Percentiles rank a stretch among this genome's conserved stretches.
phyloP scores from a whole-genome alignment of 2,888 invertebrate genomes.

The Prostheceraeus crozeri region DNA sequence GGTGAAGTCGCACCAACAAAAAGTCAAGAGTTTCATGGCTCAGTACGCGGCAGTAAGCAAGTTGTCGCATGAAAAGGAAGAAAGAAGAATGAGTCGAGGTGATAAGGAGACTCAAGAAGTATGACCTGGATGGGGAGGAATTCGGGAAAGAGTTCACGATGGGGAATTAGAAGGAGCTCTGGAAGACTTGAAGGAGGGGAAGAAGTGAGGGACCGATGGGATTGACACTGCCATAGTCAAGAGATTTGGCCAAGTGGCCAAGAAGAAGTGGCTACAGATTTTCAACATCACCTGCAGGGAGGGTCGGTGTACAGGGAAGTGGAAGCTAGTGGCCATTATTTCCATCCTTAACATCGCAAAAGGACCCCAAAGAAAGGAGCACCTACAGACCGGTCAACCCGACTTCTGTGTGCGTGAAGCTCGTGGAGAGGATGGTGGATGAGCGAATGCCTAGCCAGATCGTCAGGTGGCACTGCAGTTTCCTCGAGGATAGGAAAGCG shows the following conservation, averaged over 20 bases:
- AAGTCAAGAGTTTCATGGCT: too few relatives aligned
- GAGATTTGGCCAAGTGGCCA: background rate
- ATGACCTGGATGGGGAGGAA: too few relatives aligned
- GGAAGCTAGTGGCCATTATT: background rate
- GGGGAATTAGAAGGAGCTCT: background rate
- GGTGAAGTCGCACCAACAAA: background rate
- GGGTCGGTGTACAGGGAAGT: constrained; percentile 13
- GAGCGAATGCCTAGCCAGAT: background rate
- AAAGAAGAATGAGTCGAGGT: background rate
- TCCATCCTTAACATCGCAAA: background rate
- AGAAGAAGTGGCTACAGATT: constrained; percentile 5
- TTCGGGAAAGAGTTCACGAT: background rate
- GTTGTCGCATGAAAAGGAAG: background rate
- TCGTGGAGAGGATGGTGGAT: constrained; percentile 2
- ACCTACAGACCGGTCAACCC: constrained; percentile 6
- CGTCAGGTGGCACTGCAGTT: constrained; percentile 5
- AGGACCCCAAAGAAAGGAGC: background rate
- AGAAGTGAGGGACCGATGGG: background rate
- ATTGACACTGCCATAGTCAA: background rate
- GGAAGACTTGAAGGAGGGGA: background rate
- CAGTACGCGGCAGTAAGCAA: background rate
- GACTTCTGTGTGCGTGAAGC: background rate
- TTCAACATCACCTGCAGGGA: constrained; percentile 11
- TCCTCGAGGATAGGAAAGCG: constrained; percentile 13
- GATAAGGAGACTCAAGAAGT: too few relatives aligned